A percentile compares a stretch with the other conserved stretches of the same genome.
Evolutionary conservation across 2,797 vertebrate species (phyloP).

Genomic region (Masticophis lateralis): DNA sequence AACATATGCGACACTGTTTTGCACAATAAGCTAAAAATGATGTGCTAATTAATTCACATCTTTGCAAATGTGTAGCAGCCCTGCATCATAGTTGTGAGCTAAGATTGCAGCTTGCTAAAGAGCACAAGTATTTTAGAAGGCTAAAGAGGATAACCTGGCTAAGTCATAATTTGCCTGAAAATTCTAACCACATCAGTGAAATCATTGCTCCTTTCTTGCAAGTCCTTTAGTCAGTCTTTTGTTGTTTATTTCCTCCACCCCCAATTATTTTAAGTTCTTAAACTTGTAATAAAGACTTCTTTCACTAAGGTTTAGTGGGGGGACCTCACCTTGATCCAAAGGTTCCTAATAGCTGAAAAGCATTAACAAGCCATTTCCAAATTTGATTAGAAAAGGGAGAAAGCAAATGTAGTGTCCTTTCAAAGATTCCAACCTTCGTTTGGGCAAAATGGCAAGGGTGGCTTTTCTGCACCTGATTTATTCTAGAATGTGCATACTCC

Average conservation of each 20-base stretch:
- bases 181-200: neutral
- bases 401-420: neutral
- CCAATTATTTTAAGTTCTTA: neutral
- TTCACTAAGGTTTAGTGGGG: neutral
- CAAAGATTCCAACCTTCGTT: neutral
- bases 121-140: neutral
- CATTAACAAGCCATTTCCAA: neutral
- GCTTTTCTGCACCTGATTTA: neutral
- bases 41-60: constrained; percentile 8
- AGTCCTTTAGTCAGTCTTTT: neutral
- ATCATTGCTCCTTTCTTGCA: neutral
- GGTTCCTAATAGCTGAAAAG: neutral
- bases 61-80: neutral
- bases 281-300: neutral
- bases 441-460: neutral
- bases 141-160: neutral
- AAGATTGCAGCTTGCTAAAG: neutral
- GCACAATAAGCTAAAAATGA: constrained; percentile 1
- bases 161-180: neutral
- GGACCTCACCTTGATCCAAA: neutral
- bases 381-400: neutral
- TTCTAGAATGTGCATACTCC: no score
- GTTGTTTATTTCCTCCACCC: neutral
- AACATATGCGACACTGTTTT: neutral
- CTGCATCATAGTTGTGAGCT: neutral